Base-by-base conservation (phyloP, 2,797 vertebrate genomes). In the Calcarius lapponicus region DNA sequence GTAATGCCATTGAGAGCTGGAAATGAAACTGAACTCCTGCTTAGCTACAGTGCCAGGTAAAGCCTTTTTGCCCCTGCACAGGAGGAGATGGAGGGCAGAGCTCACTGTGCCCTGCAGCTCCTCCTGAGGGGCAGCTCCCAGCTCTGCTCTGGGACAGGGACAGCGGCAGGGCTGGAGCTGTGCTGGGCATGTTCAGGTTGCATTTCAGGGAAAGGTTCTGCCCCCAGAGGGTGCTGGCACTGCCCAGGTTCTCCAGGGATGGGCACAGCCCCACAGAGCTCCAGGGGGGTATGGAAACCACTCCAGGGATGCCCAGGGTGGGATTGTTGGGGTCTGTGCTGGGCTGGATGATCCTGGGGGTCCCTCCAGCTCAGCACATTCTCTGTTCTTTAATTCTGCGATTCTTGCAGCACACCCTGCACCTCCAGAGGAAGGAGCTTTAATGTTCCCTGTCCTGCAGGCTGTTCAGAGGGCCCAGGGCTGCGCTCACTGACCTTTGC, bases 211-310 rank as follows among this genome's bases (percentile, higher is more conserved):
- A 9, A 64, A 51, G 51, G 15, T 4, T 38, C 38, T 58, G 10
- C 28, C 40, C 40, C 29, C 56, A 22, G 50, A 57, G 38, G 56
- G 13, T 45, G 57, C 28, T 47, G n/a, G 71, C 71, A 43, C 17
- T 89, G 71, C 1, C 26, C 48, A 26, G 54, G 40, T 40, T 81
- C 8, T 61, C 25, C 62, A 43, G 36, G 64, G 57, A 34, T 6
- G 70, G 78, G 9, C 71, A 36, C 6, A 0, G 42, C 36, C 16
- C 24, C 20, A 0, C 60, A 2, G n/a, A 53, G n/a, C 86, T 47
- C 9, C 29, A 9, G 53, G 67, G 45, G 53, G 0, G 0, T 2
- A 42, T 10, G 36, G 51, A 6, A 28, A 29, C 0, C 0, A 0
- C 61, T 40, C 8, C 57, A 58, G 58, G 51, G 32, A 3, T 67